Percentiles rank a stretch among this genome's conserved stretches.
Conservation (phyloP, 2,113 vertebrate genomes). For the Charina bottae region DNA sequence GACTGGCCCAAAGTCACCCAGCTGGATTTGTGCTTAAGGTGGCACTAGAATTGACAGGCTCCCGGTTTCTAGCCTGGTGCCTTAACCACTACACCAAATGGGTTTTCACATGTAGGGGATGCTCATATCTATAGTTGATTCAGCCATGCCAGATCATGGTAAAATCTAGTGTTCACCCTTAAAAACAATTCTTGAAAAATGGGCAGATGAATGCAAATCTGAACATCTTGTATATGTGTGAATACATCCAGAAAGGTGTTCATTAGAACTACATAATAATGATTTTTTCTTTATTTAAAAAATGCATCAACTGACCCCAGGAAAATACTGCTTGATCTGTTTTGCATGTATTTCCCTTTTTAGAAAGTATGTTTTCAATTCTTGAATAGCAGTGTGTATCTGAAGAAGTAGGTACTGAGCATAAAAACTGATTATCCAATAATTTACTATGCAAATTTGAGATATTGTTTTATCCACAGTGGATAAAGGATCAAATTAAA, state of each 20-base stretch:
- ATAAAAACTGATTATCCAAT: conserved; percentile 68
- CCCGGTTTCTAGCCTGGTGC: neutral
- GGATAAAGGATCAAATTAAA: conserved; percentile 79
- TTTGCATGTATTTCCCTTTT: conserved; percentile 18
- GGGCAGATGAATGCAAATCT: neutral
- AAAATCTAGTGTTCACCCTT: neutral
- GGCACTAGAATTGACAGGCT: too few relatives aligned
- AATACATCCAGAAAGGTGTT: neutral
- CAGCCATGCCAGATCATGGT: neutral
- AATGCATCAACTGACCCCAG: neutral
- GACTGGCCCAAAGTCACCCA: too few relatives aligned
- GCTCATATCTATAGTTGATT: neutral
- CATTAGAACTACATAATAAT: neutral
- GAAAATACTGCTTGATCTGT: conserved; percentile 25
- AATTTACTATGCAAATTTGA: conserved; percentile 72
- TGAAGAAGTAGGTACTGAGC: conserved; percentile 63
- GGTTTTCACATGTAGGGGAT: too few relatives aligned
- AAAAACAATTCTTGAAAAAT: neutral
- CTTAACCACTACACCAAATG: too few relatives aligned
- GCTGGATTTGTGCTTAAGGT: too few relatives aligned
- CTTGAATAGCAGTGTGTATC: conserved; percentile 55
- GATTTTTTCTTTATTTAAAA: neutral
- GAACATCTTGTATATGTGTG: neutral
- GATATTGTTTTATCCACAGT: conserved; percentile 64
- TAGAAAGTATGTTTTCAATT: conserved; percentile 37